phyloP scores from a whole-genome alignment of 2,888 invertebrate genomes.

The Ennomos erosarius region DNA sequence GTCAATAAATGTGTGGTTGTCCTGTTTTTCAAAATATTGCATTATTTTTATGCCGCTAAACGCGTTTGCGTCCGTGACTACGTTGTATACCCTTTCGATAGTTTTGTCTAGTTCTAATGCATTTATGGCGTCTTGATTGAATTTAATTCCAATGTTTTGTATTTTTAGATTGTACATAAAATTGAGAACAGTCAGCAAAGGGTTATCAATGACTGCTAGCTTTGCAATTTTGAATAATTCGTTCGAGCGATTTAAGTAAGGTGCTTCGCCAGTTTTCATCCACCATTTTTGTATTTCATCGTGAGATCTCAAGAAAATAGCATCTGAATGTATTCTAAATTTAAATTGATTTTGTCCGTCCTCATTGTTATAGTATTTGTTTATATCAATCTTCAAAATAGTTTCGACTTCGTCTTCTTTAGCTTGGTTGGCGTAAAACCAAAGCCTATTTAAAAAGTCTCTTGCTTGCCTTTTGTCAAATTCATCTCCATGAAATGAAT shows the following conservation, averaged over 20 bases:
- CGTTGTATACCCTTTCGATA: constrained; percentile 38
- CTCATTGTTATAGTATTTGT: constrained; percentile 43
- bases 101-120: constrained; percentile 37
- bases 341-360: constrained; percentile 43
- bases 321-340: constrained; percentile 53
- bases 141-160: constrained; percentile 46
- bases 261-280: constrained; percentile 45
- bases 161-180: constrained; percentile 49
- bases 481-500: constrained; percentile 44
- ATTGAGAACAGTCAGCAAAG: constrained; percentile 49
- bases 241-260: constrained; percentile 46
- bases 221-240: constrained; percentile 50
- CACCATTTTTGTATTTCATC: constrained; percentile 61
- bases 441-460: constrained; percentile 51
- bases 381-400: constrained; percentile 49
- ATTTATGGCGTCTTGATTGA: constrained; percentile 37
- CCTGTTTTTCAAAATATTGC: constrained; percentile 41
- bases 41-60: constrained; percentile 50
- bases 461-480: constrained; percentile 46
- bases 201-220: constrained; percentile 50
- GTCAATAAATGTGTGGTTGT: constrained; percentile 46
- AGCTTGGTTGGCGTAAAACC: constrained; percentile 57
- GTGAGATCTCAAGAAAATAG: constrained; percentile 54
- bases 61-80: constrained; percentile 43
- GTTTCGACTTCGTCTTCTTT: constrained; percentile 51